Evolutionary conservation across 2,113 vertebrate species (phyloP).

Genomic region (Pygathrix nemaeus): DNA sequence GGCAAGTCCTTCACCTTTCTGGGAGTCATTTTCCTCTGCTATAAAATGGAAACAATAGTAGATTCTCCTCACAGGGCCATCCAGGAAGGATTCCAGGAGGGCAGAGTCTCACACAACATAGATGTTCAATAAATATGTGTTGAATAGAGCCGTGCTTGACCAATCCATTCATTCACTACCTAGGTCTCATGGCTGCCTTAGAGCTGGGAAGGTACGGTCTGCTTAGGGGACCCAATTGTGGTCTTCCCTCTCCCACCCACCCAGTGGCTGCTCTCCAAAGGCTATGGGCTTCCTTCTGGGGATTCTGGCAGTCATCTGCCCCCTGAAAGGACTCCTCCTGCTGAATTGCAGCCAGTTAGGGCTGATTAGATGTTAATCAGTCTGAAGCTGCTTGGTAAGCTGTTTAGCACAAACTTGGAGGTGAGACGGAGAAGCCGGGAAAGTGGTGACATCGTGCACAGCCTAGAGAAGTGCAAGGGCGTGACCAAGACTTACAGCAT

Average conservation of each 20-base stretch:
- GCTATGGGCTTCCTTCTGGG: not conserved
- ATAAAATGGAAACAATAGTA: not conserved
- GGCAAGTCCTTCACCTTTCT: not conserved
- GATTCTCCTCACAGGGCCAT: not conserved
- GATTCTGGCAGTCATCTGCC: conserved; percentile 65
- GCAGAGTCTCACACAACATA: not conserved
- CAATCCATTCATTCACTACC: accelerated
- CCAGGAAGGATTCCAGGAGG: not conserved
- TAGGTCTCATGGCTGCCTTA: not conserved
- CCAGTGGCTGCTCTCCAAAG: not conserved
- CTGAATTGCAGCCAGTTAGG: conserved; percentile 78
- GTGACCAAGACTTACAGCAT: accelerated
- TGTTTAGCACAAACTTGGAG: conserved; percentile 70
- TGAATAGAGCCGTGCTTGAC: not conserved
- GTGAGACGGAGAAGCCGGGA: conserved; percentile 32
- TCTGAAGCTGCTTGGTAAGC: conserved; percentile 76
- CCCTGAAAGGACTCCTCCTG: conserved; percentile 58
- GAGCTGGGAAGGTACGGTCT: not conserved
- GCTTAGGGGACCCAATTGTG: not conserved
- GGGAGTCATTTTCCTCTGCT: not conserved
- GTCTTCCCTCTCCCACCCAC: not conserved
- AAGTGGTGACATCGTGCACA: not conserved
- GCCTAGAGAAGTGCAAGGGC: not conserved
- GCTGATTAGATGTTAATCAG: conserved; percentile 80
- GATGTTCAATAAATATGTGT: not conserved